Percentiles rank a stretch among this genome's conserved stretches.
phyloP scores from a whole-genome alignment of 2,888 invertebrate genomes.

The Eupithecia subfuscata region DNA sequence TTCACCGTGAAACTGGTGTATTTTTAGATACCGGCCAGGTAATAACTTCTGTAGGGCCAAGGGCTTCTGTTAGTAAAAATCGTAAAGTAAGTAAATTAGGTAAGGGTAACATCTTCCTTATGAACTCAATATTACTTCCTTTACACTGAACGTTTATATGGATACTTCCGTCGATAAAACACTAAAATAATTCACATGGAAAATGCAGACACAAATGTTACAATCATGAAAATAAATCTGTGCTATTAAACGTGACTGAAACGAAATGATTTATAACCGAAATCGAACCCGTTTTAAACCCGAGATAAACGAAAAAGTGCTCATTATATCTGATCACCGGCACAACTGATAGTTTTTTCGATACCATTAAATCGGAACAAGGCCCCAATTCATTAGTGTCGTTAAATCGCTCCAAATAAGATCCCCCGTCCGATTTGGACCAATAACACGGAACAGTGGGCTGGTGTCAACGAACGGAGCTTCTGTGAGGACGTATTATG shows the following conservation, averaged over 20 bases:
- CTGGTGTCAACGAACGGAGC: conserved; percentile 68
- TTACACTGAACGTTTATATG: neutral
- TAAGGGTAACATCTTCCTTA: neutral
- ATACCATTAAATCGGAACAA: conserved; percentile 33
- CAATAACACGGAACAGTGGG: conserved; percentile 72
- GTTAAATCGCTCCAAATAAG: conserved; percentile 53
- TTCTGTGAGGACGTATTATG: conserved; percentile 38
- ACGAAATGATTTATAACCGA: conserved; percentile 1
- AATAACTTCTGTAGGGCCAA: conserved; percentile 71
- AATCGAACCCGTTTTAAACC: neutral
- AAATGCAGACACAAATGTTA: neutral
- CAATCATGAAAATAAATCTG: neutral
- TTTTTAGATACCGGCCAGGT: conserved; percentile 80
- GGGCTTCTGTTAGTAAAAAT: conserved; percentile 63
- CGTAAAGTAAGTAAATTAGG: conserved; percentile 23
- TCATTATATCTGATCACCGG: conserved; percentile 9
- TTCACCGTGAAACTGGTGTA: conserved; percentile 76
- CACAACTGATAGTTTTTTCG: conserved; percentile 27
- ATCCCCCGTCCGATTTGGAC: conserved; percentile 67
- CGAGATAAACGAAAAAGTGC: neutral
- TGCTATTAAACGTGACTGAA: neutral
- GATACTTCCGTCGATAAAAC: neutral
- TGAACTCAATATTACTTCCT: neutral
- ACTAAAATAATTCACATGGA: neutral
- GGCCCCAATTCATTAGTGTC: conserved; percentile 42